Evolutionary conservation across 2,888 invertebrate genomes (phyloP).

Genomic region (Hypolimnas misippus): DNA sequence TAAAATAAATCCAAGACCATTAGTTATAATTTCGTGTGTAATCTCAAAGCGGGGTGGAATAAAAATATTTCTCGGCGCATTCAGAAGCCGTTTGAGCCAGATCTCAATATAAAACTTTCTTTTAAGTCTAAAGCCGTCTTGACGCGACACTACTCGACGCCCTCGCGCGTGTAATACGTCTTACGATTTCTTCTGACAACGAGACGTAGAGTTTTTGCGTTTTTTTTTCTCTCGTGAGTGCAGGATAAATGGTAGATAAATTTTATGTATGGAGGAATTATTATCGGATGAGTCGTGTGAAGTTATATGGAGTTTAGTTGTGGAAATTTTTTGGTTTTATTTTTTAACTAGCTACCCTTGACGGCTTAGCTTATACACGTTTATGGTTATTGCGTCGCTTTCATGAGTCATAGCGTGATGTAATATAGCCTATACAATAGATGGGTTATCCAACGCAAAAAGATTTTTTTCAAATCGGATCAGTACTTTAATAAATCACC

Average conservation of each 20-base stretch:
- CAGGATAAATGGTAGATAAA: constrained; percentile 10
- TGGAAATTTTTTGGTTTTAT: too few relatives aligned
- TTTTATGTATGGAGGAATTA: neutral
- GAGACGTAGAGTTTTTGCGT: neutral
- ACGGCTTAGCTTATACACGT: too few relatives aligned
- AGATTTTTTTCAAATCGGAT: too few relatives aligned
- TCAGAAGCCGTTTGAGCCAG: constrained; percentile 10
- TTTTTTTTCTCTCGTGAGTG: constrained; percentile 1
- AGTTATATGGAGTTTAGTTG: neutral
- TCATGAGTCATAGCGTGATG: too few relatives aligned
- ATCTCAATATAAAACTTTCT: constrained; percentile 14
- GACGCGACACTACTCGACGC: constrained; percentile 17
- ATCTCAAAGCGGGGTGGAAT: constrained; percentile 5
- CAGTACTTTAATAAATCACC: too few relatives aligned
- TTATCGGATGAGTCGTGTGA: neutral
- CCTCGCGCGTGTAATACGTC: constrained; percentile 23
- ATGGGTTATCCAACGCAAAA: too few relatives aligned
- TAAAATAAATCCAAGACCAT: neutral
- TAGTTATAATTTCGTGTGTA: constrained; percentile 1
- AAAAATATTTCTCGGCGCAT: constrained; percentile 7
- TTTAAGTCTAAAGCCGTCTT: constrained; percentile 12
- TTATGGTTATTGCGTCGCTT: too few relatives aligned
- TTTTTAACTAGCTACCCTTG: too few relatives aligned
- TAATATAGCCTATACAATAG: too few relatives aligned
- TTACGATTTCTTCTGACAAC: constrained; percentile 14